Base-by-base conservation (phyloP, 2,797 vertebrate genomes). In the Gymnothorax reevesii region DNA sequence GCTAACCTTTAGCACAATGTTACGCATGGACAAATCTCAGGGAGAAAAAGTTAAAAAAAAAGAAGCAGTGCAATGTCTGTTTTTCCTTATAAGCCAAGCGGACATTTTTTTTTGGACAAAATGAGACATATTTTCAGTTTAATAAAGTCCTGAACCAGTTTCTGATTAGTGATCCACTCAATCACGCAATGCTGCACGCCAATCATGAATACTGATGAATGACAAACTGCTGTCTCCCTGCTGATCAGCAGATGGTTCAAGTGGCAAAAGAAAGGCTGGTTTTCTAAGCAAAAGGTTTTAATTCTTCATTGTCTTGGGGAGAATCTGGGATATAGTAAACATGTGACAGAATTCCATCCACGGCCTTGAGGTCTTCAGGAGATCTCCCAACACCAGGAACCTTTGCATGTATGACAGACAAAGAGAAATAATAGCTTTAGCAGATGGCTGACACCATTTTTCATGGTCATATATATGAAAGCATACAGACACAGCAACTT, bases 341-440 rank as follows among this genome's bases (percentile, higher is more conserved):
- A 82, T 86, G 75, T 79, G 84, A 86, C 89, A 85, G 87, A 59
- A 15, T 79, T 89, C 62, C 57, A 89, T 87, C 59, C 73, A 57
- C 57, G 57, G 12, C 55, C 79, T 83, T 73, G 82, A 86, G 60
- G 60, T 90, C 57, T 86, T 69, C 77, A 75, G 80, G 85, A 90
- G 88, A 88, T 87, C 90, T 84, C 86, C 89, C 89, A 15, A 4
- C 22, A 88, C 90, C 54, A 87, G 85, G 91, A 87, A 42, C 88
- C 42, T 27, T 79, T 5, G 33, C 75, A 8, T 17, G 15, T 54
- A 9, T 10, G 20, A 54, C 42, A 66, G 54, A 62, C 60, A 86
- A 57, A 83, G 86, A 88, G 88, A 69, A 82, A 88, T 92, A 92
- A 95, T 95, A 93, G 94, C 89, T 92, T 87, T 90, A 94, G 84